These are phyloP conservation scores for Hypotaenidia okinawae DNA, from an alignment of 2,797 vertebrate species.

Conservation along the genomic window DNA sequence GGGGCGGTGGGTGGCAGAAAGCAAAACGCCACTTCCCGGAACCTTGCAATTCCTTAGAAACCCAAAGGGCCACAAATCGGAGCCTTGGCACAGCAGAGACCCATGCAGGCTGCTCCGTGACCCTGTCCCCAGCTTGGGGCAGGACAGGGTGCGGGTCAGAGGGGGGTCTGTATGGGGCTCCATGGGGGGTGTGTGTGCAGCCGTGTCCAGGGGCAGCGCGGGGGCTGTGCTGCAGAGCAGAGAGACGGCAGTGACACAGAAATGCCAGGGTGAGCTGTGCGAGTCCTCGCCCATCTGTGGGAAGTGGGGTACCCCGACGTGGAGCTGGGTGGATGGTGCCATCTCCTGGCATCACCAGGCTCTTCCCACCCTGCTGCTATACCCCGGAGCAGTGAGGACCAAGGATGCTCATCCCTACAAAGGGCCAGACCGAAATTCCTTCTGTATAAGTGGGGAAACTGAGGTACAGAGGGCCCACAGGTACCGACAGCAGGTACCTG, in stretches of 20 bases:
- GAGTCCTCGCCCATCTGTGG: fast-evolving
- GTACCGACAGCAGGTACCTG: neutral
- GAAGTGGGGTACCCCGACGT: neutral
- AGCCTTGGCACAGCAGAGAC: no score
- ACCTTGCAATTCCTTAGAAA: no score
- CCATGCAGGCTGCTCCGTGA: no score
- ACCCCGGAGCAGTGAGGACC: neutral
- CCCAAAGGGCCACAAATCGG: no score
- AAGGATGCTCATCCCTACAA: fast-evolving
- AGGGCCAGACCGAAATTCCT: neutral
- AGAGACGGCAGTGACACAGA: fast-evolving
- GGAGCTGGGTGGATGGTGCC: neutral
- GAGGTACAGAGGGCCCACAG: neutral
- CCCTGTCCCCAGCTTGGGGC: neutral
- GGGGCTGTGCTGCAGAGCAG: no score
- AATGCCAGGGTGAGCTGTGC: neutral
- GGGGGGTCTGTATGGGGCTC: neutral
- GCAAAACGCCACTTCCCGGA: fast-evolving
- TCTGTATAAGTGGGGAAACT: neutral
- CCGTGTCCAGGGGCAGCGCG: neutral
- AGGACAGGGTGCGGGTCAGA: fast-evolving
- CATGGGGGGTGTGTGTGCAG: no score
- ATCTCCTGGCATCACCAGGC: neutral
- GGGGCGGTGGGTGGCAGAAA: neutral
- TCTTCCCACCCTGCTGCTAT: neutral